A percentile compares a stretch with the other conserved stretches of the same genome.
These are phyloP conservation scores for Apodemia mormo DNA, from an alignment of 2,888 invertebrate species.

Conservation along the genomic window DNA sequence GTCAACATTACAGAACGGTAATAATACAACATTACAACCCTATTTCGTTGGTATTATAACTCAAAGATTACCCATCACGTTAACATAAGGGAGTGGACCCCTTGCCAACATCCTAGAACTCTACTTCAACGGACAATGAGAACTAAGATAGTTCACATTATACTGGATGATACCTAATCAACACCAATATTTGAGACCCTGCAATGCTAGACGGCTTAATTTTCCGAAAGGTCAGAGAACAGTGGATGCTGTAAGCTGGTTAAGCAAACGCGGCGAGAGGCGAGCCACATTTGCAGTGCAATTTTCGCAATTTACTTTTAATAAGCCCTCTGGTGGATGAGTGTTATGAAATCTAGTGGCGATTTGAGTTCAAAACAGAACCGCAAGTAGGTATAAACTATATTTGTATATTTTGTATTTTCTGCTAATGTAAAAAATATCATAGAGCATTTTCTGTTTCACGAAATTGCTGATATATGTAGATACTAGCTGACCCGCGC, in stretches of 20 bases:
- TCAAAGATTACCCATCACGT: slow-evolving; percentile 71
- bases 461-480: no score
- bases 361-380: slow-evolving; percentile 37
- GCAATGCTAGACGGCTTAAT: slow-evolving; percentile 28
- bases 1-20: slow-evolving; percentile 64
- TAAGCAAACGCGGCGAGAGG: slow-evolving; percentile 60
- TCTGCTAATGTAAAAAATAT: neutral
- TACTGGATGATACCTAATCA: slow-evolving; percentile 40
- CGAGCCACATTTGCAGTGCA: slow-evolving; percentile 76
- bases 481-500: no score
- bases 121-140: slow-evolving; percentile 26
- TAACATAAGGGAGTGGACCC: slow-evolving; percentile 52
- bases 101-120: slow-evolving; percentile 41
- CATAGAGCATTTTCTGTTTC: no score
- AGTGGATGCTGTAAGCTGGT: slow-evolving; percentile 59
- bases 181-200: slow-evolving; percentile 45
- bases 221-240: slow-evolving; percentile 43
- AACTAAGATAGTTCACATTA: slow-evolving; percentile 44
- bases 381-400: slow-evolving; percentile 7
- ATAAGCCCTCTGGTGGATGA: slow-evolving; percentile 68
- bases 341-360: slow-evolving; percentile 62
- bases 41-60: slow-evolving; percentile 60
- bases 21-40: slow-evolving; percentile 71
- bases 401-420: no score
- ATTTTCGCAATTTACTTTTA: slow-evolving; percentile 80